Evolutionary conservation across 2,888 invertebrate genomes (phyloP).

Genomic region (Drosophila nigricruria): DNA sequence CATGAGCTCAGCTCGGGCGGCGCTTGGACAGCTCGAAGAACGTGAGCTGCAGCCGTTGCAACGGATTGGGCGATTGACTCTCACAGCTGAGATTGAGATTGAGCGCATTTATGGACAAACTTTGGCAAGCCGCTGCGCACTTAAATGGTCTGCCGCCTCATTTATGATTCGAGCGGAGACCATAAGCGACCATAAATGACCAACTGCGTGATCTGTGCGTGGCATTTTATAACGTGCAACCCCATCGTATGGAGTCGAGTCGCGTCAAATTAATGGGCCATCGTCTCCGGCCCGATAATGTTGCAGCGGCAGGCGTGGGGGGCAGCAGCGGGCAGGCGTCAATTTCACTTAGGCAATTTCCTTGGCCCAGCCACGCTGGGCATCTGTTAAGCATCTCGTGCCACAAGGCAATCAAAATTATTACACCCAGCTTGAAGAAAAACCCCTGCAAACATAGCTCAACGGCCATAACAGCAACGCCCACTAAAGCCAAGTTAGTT

Average conservation of each 20-base stretch:
- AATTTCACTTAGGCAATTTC: slow-evolving; percentile 67
- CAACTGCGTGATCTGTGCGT: slow-evolving; percentile 48
- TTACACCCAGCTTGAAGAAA: slow-evolving; percentile 57
- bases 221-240: slow-evolving; percentile 37
- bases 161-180: slow-evolving; percentile 47
- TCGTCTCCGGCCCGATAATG: slow-evolving; percentile 9
- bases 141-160: slow-evolving; percentile 46
- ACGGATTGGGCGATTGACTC: slow-evolving; percentile 38
- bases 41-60: slow-evolving; percentile 45
- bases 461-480: slow-evolving; percentile 46
- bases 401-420: slow-evolving; percentile 77
- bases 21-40: slow-evolving; percentile 40
- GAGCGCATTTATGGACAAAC: slow-evolving; percentile 57
- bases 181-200: slow-evolving; percentile 45
- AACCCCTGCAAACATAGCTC: slow-evolving; percentile 7
- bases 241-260: slow-evolving; percentile 23
- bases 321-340: slow-evolving; percentile 24
- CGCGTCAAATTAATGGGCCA: slow-evolving; percentile 14
- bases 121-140: slow-evolving; percentile 29
- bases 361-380: slow-evolving; percentile 23
- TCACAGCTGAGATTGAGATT: slow-evolving; percentile 49
- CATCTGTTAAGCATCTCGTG: slow-evolving; percentile 71
- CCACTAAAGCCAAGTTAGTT: slow-evolving; percentile 44
- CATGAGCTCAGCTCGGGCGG: slow-evolving; percentile 27
- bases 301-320: background rate